These are phyloP conservation scores for Tetranychus cinnabarinus DNA, from an alignment of 1,140 invertebrate genomes.

Conservation along the genomic window DNA sequence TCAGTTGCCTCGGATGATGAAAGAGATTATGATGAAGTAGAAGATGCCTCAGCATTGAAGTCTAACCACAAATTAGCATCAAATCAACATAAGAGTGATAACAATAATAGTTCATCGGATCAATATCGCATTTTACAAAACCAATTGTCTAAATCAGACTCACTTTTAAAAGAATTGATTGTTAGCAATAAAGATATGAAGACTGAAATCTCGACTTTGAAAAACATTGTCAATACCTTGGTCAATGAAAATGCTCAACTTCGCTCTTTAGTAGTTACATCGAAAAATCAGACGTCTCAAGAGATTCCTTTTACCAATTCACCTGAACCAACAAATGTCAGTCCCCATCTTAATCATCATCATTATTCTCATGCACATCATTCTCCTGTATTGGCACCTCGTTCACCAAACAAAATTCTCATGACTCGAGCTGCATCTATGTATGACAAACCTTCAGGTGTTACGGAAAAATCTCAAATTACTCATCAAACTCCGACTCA, in stretches of 20 bases:
- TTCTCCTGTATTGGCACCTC: not conserved
- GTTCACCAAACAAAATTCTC: not conserved
- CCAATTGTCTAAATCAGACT: slow-evolving; percentile 22
- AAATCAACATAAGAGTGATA: not conserved
- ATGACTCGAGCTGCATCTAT: too few species aligned
- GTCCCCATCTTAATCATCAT: not conserved
- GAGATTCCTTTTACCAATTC: too few species aligned
- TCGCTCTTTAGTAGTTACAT: slow-evolving; percentile 24
- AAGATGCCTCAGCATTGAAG: not conserved
- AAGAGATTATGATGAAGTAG: slow-evolving; percentile 20
- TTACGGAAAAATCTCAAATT: not conserved
- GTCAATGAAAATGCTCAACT: slow-evolving; percentile 39
- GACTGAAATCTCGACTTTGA: slow-evolving; percentile 18
- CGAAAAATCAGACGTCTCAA: not conserved
- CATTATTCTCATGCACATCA: not conserved
- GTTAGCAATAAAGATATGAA: slow-evolving; percentile 21
- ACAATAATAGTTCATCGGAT: slow-evolving; percentile 11
- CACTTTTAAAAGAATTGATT: slow-evolving; percentile 31
- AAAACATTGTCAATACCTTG: slow-evolving; percentile 16
- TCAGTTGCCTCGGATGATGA: slow-evolving; percentile 87
- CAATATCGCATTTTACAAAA: slow-evolving; percentile 21
- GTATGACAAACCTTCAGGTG: too few species aligned
- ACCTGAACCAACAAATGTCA: not conserved
- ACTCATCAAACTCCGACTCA: not conserved
- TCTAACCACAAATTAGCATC: not conserved